Conservation (phyloP, 2,113 vertebrate genomes). For the Machaerirhynchus nigripectus region DNA sequence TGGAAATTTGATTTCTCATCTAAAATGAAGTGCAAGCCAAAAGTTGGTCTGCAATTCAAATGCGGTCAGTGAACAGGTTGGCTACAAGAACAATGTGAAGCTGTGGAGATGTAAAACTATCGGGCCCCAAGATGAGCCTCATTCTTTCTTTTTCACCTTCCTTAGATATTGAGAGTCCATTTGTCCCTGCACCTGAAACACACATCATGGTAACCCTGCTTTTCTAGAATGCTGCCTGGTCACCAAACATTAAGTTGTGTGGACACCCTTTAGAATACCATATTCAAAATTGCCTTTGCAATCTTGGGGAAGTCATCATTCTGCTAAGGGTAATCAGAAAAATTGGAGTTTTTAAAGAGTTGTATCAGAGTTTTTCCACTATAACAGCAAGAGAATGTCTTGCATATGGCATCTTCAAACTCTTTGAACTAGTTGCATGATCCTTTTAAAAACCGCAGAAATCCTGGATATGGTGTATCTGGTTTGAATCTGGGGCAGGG, state of each 20-base stretch:
- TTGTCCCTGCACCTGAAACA: not conserved
- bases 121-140: not conserved
- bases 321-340: not conserved
- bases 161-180: not conserved
- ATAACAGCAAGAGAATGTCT: not conserved
- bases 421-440: not conserved
- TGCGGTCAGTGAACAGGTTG: not conserved
- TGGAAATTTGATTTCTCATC: not conserved
- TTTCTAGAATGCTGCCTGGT: not conserved
- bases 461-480: not conserved
- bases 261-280: not conserved
- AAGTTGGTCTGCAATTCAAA: too few relatives aligned
- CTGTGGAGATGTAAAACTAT: not conserved
- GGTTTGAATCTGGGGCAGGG: not conserved
- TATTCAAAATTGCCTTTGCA: not conserved
- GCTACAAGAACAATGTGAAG: not conserved
- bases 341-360: not conserved
- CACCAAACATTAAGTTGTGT: not conserved
- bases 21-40: not conserved
- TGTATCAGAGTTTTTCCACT: fast-evolving
- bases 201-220: fast-evolving
- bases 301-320: not conserved
- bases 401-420: not conserved
- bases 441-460: not conserved
- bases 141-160: not conserved